A percentile compares a stretch with the other conserved stretches of the same genome.
Evolutionary conservation across 2,797 vertebrate genomes (phyloP).

Genomic region (Heteromormyrus szaboi): DNA sequence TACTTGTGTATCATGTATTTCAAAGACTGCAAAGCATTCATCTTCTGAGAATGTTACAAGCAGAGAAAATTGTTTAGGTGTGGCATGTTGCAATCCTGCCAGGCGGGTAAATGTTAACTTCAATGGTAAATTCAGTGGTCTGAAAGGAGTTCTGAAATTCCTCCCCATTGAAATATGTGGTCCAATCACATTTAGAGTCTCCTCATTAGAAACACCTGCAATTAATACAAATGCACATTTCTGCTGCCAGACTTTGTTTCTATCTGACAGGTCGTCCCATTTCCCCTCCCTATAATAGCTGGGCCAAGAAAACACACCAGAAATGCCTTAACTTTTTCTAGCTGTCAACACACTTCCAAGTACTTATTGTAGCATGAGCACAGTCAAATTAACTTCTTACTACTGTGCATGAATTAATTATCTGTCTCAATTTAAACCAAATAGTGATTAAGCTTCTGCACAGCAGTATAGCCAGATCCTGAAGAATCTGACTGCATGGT

Average conservation of each 20-base stretch:
- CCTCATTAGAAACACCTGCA: neutral
- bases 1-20: neutral
- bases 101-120: neutral
- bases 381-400: neutral
- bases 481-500: neutral
- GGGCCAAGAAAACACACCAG: neutral
- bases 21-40: neutral
- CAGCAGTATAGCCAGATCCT: neutral
- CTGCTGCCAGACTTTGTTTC: neutral
- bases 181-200: neutral
- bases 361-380: neutral
- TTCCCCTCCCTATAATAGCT: neutral
- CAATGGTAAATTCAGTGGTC: neutral
- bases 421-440: neutral
- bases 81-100: neutral
- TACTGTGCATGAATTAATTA: neutral
- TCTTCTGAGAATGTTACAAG: neutral
- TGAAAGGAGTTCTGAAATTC: neutral
- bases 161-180: neutral
- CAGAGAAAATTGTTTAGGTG: neutral
- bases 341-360: neutral
- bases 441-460: neutral
- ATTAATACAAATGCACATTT: neutral
- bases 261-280: neutral
- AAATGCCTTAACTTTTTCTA: neutral